Evolutionary conservation across 2,797 vertebrate species (phyloP), one percentile per base, ranked within the genome.

Genomic region (Typhlichthys subterraneus): DNA sequence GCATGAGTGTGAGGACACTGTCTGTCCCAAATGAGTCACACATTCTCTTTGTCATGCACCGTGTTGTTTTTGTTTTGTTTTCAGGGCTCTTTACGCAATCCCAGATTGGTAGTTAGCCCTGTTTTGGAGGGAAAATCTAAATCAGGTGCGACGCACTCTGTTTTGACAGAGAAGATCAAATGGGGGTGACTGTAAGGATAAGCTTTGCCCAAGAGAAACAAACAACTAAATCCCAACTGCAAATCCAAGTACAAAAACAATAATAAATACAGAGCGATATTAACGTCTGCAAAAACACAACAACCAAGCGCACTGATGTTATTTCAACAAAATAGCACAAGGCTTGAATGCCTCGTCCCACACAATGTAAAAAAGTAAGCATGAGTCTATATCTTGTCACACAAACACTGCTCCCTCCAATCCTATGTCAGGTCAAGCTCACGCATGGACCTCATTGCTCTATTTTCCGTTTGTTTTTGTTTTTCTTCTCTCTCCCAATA

Each of bases 141-240:
- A 79, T 87, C 82, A 82, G 73, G 80, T 85, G 81, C 69, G 74
- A 78, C 81, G 51, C 38, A 67, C 57, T 58, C 71, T 59, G 69
- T 80, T 84, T 82, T 63, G 46, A 78, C 67, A 75, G 69, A 72
- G 52, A 33, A 67, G 61, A 74, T 77, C 73, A 75, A 71, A 83
- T 53, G 51, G 65, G 69, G 53, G 77, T 70, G 67, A 72, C 54
- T 57, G 49, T 58, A 56, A 75, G 57, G 54, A 72, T 65, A 70
- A 57, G 60, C 50, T 68, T 62, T 69, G 57, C 56, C 77, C 50
- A 13, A 45, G 12, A 79, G 65, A 62, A 61, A 81, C 67, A 77
- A 77, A 82, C 72, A 78, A 69, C 57, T 56, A 29, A 67, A 67
- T 77, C 65, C 58, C 72, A 75, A 80, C 14, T 61, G 17, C 31